Evolutionary conservation across 2,113 vertebrate species (phyloP).

Genomic region (Choloepus hoffmanni): DNA sequence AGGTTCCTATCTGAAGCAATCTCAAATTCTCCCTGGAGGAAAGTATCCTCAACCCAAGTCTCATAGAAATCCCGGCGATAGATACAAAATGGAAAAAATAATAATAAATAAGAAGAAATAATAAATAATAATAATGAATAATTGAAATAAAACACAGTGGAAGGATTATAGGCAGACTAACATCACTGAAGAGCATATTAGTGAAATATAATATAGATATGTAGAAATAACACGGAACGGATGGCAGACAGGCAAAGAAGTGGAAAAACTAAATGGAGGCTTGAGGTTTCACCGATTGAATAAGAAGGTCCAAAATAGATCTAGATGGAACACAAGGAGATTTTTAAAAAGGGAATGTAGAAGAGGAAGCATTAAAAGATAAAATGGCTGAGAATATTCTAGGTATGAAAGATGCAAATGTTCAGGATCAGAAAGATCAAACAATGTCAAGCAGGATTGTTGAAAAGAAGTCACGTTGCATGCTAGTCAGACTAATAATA

Average conservation of each 20-base stretch:
- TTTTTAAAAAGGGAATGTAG: not conserved
- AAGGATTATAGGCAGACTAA: not conserved
- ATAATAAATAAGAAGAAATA: not conserved
- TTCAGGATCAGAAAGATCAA: not conserved
- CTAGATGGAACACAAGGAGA: not conserved
- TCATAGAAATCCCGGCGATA: not conserved
- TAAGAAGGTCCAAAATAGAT: not conserved
- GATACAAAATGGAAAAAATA: not conserved
- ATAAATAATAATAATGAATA: no score
- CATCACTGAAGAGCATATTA: not conserved
- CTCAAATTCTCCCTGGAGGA: not conserved
- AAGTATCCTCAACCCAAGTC: not conserved
- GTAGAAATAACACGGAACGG: not conserved
- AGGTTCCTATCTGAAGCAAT: not conserved
- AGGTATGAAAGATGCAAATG: not conserved
- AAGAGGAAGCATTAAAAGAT: not conserved
- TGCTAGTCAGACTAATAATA: no score
- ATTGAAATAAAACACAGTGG: not conserved
- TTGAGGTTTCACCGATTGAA: not conserved
- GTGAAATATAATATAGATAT: not conserved
- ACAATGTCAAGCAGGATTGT: not conserved
- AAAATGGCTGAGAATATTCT: not conserved
- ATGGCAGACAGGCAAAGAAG: not conserved
- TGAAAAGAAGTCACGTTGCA: not conserved
- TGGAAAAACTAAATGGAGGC: not conserved